A percentile compares a stretch with the other conserved stretches of the same genome.
Evolutionary conservation across 2,888 invertebrate species (phyloP).

Genomic region (Agriopis marginaria): DNA sequence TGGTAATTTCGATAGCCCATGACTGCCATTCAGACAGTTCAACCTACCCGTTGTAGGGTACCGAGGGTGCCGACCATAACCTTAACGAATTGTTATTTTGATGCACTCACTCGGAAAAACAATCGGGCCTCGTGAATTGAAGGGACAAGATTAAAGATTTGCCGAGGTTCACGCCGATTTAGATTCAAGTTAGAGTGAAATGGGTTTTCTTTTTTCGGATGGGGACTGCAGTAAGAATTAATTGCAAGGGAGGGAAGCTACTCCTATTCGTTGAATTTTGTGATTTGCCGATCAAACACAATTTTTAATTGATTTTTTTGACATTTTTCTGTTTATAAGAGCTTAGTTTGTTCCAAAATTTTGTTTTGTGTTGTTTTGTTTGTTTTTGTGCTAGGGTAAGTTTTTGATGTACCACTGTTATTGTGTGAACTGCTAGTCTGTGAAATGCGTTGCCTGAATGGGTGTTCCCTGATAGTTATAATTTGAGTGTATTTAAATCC

Average conservation of each 20-base stretch:
- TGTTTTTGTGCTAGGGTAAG: no score
- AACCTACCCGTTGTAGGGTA: constrained; percentile 49
- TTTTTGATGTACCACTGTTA: no score
- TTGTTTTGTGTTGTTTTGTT: no score
- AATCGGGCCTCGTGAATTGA: constrained; percentile 75
- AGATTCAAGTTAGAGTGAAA: constrained; percentile 51
- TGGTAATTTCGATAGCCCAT: constrained; percentile 39
- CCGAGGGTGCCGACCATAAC: constrained; percentile 62
- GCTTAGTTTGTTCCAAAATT: no score
- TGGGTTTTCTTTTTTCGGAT: constrained; percentile 40
- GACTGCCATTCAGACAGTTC: constrained; percentile 15
- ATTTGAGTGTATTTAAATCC: no score
- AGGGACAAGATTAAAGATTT: constrained; percentile 78
- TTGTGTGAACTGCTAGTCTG: no score
- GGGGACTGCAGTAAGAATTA: neutral
- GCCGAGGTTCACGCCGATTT: constrained; percentile 70
- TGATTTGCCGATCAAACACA: neutral
- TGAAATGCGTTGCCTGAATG: no score
- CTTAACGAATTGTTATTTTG: constrained; percentile 83
- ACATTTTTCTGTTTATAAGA: no score
- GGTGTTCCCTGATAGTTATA: no score
- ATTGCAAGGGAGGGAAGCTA: neutral
- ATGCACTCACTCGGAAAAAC: constrained; percentile 83
- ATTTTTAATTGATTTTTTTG: neutral
- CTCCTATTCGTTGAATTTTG: neutral